These are phyloP conservation scores for Halictus quadricinctus DNA, from an alignment of 2,888 invertebrate genomes.

Conservation along the genomic window DNA sequence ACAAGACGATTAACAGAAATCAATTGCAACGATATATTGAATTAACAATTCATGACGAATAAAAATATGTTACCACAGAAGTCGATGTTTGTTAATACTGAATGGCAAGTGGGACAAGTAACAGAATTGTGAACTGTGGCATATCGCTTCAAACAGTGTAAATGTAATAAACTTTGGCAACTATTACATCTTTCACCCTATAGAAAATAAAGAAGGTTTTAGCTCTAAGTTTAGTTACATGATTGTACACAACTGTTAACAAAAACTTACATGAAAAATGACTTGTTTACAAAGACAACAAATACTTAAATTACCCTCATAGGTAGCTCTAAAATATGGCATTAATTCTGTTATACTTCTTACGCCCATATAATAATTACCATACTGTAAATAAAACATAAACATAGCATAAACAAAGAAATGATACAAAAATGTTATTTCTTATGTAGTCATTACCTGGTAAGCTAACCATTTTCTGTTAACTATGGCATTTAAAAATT, in stretches of 20 bases:
- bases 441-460: slow-evolving; percentile 63
- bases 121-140: slow-evolving; percentile 50
- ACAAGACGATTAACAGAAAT: slow-evolving; percentile 1
- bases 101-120: slow-evolving; percentile 70
- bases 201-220: slow-evolving; percentile 26
- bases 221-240: not conserved
- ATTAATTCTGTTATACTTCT: slow-evolving; percentile 77
- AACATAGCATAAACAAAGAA: not conserved
- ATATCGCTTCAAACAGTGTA: slow-evolving; percentile 69
- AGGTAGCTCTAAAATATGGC: slow-evolving; percentile 77
- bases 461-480: slow-evolving; percentile 70
- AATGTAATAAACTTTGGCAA: slow-evolving; percentile 67
- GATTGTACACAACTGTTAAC: slow-evolving; percentile 8
- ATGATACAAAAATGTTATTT: not conserved
- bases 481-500: slow-evolving; percentile 69
- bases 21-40: not conserved
- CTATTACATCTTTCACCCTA: slow-evolving; percentile 69
- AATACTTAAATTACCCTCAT: slow-evolving; percentile 67
- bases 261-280: slow-evolving; percentile 75
- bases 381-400: slow-evolving; percentile 68
- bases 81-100: slow-evolving; percentile 32
- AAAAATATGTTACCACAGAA: slow-evolving; percentile 33
- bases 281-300: slow-evolving; percentile 76
- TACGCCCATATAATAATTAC: slow-evolving; percentile 76
- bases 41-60: not conserved